phyloP scores from a whole-genome alignment of 2,797 vertebrate species.

The Graptemys geographica region DNA sequence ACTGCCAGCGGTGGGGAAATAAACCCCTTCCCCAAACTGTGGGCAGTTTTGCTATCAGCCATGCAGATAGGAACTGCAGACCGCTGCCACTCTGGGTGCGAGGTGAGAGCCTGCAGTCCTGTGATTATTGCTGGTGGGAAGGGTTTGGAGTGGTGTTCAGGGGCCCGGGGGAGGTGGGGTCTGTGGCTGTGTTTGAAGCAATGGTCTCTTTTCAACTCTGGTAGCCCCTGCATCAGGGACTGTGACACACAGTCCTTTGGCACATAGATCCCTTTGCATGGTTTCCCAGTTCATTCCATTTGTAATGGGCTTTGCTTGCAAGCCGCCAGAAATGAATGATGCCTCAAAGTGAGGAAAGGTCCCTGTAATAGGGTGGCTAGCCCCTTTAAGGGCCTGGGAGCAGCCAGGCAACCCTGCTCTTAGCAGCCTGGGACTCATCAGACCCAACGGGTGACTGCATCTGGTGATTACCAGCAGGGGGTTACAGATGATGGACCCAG shows the following conservation, averaged over 20 bases:
- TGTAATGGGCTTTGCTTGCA: neutral
- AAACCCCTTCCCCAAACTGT: neutral
- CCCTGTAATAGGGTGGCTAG: neutral
- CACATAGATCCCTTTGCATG: too few relatives aligned
- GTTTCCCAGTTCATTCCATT: neutral
- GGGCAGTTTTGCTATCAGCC: neutral
- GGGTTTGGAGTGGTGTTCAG: neutral
- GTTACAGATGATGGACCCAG: neutral
- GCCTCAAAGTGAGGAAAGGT: neutral
- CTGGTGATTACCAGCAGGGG: neutral
- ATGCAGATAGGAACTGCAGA: neutral
- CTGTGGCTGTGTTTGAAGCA: neutral
- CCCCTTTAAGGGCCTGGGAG: too few relatives aligned
- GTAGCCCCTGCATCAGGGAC: neutral
- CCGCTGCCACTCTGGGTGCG: neutral
- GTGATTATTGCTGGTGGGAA: neutral
- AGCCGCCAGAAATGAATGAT: neutral
- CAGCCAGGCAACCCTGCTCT: too few relatives aligned
- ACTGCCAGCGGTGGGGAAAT: neutral
- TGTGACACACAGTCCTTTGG: too few relatives aligned
- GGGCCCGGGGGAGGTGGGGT: neutral
- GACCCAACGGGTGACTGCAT: neutral
- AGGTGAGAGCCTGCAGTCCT: neutral
- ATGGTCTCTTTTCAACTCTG: neutral
- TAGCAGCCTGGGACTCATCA: neutral